phyloP scores from a whole-genome alignment of 2,888 invertebrate species.

The Blastobasis adustella region DNA sequence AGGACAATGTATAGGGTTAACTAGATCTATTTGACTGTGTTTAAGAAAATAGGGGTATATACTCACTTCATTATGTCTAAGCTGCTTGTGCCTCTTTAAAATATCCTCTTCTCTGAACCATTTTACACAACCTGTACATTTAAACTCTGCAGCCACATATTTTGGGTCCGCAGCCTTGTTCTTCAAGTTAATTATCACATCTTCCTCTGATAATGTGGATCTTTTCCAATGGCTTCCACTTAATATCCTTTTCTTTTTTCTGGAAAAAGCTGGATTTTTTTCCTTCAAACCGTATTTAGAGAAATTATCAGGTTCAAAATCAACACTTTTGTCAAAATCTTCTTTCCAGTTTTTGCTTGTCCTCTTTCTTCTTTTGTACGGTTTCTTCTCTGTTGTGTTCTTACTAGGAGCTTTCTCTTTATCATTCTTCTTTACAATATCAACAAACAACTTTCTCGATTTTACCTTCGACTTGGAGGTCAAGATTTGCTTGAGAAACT shows the following conservation, averaged over 20 bases:
- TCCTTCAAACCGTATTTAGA: constrained; percentile 6
- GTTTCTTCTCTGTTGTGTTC: too few relatives aligned
- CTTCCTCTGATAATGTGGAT: constrained; percentile 42
- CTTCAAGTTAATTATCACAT: constrained; percentile 45
- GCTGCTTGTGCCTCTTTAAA: constrained; percentile 39
- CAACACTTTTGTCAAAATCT: too few relatives aligned
- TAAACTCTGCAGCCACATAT: constrained; percentile 39
- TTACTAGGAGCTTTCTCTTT: too few relatives aligned
- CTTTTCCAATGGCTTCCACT: constrained; percentile 42
- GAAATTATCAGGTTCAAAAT: background rate
- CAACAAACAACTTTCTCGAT: too few relatives aligned
- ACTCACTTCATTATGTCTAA: constrained; percentile 49
- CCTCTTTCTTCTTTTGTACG: too few relatives aligned
- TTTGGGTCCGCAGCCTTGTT: constrained; percentile 34
- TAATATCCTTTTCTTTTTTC: constrained; percentile 12
- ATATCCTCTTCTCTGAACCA: constrained; percentile 56
- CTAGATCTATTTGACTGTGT: too few relatives aligned
- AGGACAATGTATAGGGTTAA: too few relatives aligned
- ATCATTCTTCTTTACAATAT: too few relatives aligned
- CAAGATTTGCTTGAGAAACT: too few relatives aligned
- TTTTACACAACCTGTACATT: constrained; percentile 52
- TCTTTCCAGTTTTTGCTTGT: too few relatives aligned
- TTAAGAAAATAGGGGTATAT: too few relatives aligned
- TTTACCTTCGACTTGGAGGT: too few relatives aligned
- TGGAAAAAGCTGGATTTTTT: constrained; percentile 5